Conservation (phyloP, 2,797 vertebrate genomes). For the Onychomys arenicola region DNA sequence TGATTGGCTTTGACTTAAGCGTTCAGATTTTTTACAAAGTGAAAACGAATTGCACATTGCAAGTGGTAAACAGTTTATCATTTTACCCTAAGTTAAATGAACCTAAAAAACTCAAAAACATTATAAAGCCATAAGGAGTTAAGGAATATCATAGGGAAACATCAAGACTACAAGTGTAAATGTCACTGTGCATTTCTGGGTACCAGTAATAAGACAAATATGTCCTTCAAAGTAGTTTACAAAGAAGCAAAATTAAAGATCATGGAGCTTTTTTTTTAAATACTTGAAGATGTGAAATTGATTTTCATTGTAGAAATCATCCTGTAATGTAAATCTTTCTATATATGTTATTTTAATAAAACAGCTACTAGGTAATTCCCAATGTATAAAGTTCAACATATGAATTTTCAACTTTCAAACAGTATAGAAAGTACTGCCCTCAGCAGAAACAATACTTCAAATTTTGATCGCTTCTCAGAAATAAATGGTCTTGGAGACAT, state of each 20-base stretch:
- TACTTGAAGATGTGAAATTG: background rate
- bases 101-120: background rate
- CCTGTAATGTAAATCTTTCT: background rate
- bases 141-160: background rate
- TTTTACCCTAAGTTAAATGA: background rate
- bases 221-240: background rate
- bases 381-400: background rate
- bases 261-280: background rate
- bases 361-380: background rate
- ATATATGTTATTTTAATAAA: background rate
- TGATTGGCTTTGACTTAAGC: background rate
- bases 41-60: background rate
- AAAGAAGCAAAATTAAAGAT: conserved; percentile 31
- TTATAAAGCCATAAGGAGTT: background rate
- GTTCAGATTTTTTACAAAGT: background rate
- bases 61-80: background rate
- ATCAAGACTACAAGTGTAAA: background rate
- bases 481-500: background rate
- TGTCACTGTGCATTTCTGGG: background rate
- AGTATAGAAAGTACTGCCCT: background rate
- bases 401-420: background rate
- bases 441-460: background rate
- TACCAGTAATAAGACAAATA: background rate
- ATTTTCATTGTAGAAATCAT: background rate
- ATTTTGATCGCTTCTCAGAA: background rate